Evolutionary conservation across 1,140 invertebrate genomes (phyloP), one percentile per base, ranked within the genome.

Genomic region (Dolichoris vasculosae): DNA sequence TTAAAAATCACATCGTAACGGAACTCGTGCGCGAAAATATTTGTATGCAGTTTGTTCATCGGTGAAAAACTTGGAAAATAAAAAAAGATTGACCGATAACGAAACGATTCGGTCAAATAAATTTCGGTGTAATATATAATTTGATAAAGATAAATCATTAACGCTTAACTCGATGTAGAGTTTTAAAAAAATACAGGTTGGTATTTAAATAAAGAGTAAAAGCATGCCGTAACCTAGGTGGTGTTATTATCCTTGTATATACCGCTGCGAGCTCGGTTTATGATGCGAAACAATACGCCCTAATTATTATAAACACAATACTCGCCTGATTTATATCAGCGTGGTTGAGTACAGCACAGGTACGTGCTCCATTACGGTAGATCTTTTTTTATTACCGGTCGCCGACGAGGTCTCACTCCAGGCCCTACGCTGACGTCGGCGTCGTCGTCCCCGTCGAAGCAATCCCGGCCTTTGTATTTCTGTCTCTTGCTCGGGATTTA

Each of bases 301-400:
- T 30, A 69, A 69, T 69, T 69, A 69, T 69, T 69, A 40, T 69
- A 38, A 69, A 69, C 4, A 40, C 67, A 69, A 69, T 69, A 69
- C 67, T 38, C 67, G 4, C 32, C 32, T 69, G 32, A 69, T 69
- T 69, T 38, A 69, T 69, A 69, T 69, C 32, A 15, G 35, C 9
- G 32, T 30, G 2, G 32, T 17, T 20, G 23, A 26, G 55, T 9
- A 26, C 55, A 26, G 55, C 9, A 23, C 55, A 59, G 35, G 17
- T 40, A 69, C 1, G 67, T 38, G 2, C 30, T 67, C 30, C 17
- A 35, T 67, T 67, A 30, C 35, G 15, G 35, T 69, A 3, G 20
- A 1, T 71, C 20, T 40, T 32, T 69, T 0, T 69, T 69, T 67
- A 67, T 35, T 67, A 30, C 32, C 3, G 67, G 35, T 26, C 23